These are phyloP conservation scores for Oriolus oriolus DNA, from an alignment of 2,113 vertebrate genomes.

Conservation along the genomic window DNA sequence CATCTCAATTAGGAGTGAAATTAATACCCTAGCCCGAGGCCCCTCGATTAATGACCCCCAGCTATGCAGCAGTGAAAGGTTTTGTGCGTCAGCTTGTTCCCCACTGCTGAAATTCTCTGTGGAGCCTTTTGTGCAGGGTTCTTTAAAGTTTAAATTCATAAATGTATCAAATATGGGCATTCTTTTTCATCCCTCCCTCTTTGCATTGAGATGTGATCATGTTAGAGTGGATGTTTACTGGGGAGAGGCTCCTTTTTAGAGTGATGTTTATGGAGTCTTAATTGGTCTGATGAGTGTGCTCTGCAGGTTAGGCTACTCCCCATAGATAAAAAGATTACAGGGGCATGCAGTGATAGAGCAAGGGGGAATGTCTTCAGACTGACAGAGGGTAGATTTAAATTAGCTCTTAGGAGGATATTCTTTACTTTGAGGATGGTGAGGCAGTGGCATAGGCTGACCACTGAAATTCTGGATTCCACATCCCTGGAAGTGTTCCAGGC, in stretches of 20 bases:
- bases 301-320: background rate
- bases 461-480: background rate
- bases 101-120: background rate
- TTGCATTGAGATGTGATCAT: background rate
- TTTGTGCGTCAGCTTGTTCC: background rate
- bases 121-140: background rate
- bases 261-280: background rate
- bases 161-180: background rate
- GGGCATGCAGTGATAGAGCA: background rate
- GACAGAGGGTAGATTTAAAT: background rate
- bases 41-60: slow-evolving; percentile 22
- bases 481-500: background rate
- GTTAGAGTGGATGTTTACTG: background rate
- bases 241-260: background rate
- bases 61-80: slow-evolving; percentile 34
- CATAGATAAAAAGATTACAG: background rate
- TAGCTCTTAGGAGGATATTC: background rate
- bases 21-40: slow-evolving; percentile 14
- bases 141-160: background rate
- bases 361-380: background rate
- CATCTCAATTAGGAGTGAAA: background rate
- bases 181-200: background rate
- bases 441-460: background rate
- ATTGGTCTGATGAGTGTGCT: background rate
- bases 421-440: background rate